Percentiles rank a stretch among this genome's conserved stretches.
Evolutionary conservation across 1,140 invertebrate genomes (phyloP).

Genomic region (Cydia splendana): DNA sequence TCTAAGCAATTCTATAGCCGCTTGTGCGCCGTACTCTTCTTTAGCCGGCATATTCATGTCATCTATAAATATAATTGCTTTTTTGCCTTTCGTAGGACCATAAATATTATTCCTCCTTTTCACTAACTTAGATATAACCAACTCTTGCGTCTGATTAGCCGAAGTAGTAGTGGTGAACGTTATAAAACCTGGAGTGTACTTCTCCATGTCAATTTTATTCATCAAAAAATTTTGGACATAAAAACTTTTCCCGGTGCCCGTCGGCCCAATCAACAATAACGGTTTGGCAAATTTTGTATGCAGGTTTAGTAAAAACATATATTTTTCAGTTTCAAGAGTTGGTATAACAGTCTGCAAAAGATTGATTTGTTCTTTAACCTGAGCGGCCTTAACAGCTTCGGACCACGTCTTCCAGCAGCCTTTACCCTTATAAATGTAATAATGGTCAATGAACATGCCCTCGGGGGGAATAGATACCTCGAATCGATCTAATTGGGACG

Average conservation of each 20-base stretch:
- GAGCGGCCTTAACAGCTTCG: conserved; percentile 82
- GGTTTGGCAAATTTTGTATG: conserved; percentile 85
- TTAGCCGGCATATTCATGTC: conserved; percentile 96
- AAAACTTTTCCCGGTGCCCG: conserved; percentile 95
- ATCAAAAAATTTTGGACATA: conserved; percentile 93
- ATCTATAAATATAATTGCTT: conserved; percentile 92
- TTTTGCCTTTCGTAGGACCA: conserved; percentile 88
- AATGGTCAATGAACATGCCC: conserved; percentile 89
- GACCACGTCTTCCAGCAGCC: conserved; percentile 89
- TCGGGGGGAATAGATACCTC: conserved; percentile 88
- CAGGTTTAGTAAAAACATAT: conserved; percentile 83
- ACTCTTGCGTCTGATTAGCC: conserved; percentile 92
- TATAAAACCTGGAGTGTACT: conserved; percentile 89
- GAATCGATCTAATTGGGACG: conserved; percentile 83
- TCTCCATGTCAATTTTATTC: conserved; percentile 86
- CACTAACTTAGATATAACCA: conserved; percentile 91
- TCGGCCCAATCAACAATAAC: conserved; percentile 91
- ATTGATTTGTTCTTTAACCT: conserved; percentile 82
- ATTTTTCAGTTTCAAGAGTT: conserved; percentile 92
- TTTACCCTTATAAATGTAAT: conserved; percentile 87
- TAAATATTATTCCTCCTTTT: conserved; percentile 90
- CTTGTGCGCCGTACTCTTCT: conserved; percentile 93
- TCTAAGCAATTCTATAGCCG: conserved; percentile 92
- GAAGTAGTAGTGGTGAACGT: conserved; percentile 95
- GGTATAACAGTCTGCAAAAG: conserved; percentile 90